These are phyloP conservation scores for Ophthalmolycus amberensis DNA, from an alignment of 2,113 vertebrate species.

Conservation along the genomic window DNA sequence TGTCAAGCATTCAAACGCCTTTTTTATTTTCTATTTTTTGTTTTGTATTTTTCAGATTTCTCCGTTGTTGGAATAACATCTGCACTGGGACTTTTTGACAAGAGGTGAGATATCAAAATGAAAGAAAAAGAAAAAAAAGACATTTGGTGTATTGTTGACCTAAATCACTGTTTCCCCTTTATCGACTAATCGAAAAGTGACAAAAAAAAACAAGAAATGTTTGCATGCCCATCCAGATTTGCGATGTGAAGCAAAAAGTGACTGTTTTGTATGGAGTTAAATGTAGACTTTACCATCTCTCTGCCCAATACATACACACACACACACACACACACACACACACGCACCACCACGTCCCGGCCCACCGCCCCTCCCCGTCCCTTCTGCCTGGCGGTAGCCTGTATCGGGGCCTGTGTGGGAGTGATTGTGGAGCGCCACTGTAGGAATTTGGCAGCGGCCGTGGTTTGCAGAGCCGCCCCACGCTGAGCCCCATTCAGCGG, in stretches of 20 bases:
- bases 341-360: conserved; percentile 9
- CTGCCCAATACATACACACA: conserved; percentile 29
- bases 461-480: conserved; percentile 94
- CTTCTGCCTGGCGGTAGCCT: conserved; percentile 65
- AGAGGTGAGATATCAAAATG: conserved; percentile 59
- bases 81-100: conserved; percentile 47
- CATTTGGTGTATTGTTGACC: conserved; percentile 9
- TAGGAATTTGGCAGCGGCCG: conserved; percentile 97
- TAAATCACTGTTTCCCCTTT: conserved; percentile 30
- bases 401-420: conserved; percentile 89
- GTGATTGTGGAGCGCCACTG: conserved; percentile 97
- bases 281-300: conserved; percentile 54
- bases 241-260: conserved; percentile 25
- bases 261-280: conserved; percentile 55
- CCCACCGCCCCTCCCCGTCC: conserved; percentile 23
- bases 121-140: not conserved
- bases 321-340: not conserved
- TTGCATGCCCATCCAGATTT: conserved; percentile 1
- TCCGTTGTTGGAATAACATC: conserved; percentile 64
- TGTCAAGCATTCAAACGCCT: conserved; percentile 54
- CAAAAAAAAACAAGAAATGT: not conserved
- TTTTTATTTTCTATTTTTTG: conserved; percentile 26
- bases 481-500: conserved; percentile 96
- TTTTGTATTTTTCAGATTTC: conserved; percentile 55
- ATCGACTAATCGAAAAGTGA: conserved; percentile 17